Evolutionary conservation across 2,113 vertebrate species (phyloP).

Genomic region (Gymnarchus niloticus): DNA sequence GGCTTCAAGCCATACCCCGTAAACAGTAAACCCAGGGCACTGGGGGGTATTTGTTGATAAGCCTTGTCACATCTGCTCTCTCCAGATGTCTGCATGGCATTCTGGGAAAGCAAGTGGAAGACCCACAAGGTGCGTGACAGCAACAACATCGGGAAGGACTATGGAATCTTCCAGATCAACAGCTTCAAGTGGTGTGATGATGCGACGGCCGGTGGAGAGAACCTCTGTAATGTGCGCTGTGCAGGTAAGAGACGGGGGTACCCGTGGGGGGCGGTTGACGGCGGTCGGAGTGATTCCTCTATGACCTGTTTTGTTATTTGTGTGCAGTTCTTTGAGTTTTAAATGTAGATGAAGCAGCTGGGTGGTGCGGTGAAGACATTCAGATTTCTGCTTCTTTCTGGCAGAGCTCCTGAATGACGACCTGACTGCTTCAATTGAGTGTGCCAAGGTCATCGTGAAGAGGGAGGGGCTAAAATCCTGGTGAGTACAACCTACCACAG

Average conservation of each 20-base stretch:
- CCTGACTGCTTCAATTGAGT: slow-evolving; percentile 29
- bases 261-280: background rate
- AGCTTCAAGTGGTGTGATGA: slow-evolving; percentile 43
- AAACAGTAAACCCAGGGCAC: background rate
- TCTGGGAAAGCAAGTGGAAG: slow-evolving; percentile 38
- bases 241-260: slow-evolving; percentile 18
- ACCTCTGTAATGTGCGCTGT: slow-evolving; percentile 26
- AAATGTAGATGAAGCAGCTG: too few relatives aligned
- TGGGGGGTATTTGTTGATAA: background rate
- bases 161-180: slow-evolving; percentile 44
- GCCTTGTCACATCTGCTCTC: background rate
- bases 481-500: slow-evolving; percentile 22
- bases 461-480: slow-evolving; percentile 34
- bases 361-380: background rate
- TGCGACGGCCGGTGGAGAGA: slow-evolving; percentile 31
- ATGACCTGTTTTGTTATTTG: too few relatives aligned
- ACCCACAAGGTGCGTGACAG: slow-evolving; percentile 29
- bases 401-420: slow-evolving; percentile 39
- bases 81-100: slow-evolving; percentile 39
- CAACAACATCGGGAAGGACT: slow-evolving; percentile 39
- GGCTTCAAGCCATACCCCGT: too few relatives aligned
- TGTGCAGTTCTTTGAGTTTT: too few relatives aligned
- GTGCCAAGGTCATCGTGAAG: slow-evolving; percentile 38
- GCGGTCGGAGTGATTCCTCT: too few relatives aligned
- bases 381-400: background rate